These are phyloP conservation scores for Periophthalmus modestus DNA, from an alignment of 2,113 vertebrate species.

Conservation along the genomic window DNA sequence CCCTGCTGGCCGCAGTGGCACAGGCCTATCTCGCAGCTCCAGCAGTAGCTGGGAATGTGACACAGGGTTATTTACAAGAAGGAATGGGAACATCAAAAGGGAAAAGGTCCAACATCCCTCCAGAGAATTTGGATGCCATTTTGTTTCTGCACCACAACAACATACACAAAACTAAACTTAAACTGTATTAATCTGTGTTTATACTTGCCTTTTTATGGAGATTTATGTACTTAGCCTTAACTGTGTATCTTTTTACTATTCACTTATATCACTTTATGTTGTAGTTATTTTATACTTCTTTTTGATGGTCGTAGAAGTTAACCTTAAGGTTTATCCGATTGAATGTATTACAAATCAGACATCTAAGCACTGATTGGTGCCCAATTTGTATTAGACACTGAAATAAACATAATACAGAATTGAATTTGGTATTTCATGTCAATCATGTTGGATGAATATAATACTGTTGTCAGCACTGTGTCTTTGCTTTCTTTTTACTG, in stretches of 20 bases:
- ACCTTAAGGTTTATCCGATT: neutral
- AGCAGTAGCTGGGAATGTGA: slow-evolving; percentile 58
- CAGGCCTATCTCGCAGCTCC: slow-evolving; percentile 70
- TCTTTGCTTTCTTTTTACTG: neutral
- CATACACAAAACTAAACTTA: slow-evolving; percentile 18
- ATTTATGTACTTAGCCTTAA: slow-evolving; percentile 3
- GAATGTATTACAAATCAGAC: neutral
- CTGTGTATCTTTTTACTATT: neutral
- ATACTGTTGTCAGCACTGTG: neutral
- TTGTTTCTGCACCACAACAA: slow-evolving; percentile 77
- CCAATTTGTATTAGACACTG: neutral
- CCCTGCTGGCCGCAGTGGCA: slow-evolving; percentile 65
- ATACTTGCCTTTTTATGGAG: neutral
- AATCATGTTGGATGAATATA: neutral
- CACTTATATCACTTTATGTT: neutral
- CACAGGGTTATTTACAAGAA: slow-evolving; percentile 53
- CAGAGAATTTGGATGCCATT: slow-evolving; percentile 67
- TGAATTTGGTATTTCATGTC: neutral
- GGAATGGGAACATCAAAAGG: slow-evolving; percentile 29
- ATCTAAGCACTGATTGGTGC: neutral
- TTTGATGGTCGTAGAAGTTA: neutral
- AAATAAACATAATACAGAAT: neutral
- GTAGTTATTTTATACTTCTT: neutral
- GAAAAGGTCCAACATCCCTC: slow-evolving; percentile 67
- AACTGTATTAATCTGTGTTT: neutral